Evolutionary conservation across 2,113 vertebrate genomes (phyloP), one percentile per base, ranked within the genome.

Genomic region (Phylloscopus trochilus): DNA sequence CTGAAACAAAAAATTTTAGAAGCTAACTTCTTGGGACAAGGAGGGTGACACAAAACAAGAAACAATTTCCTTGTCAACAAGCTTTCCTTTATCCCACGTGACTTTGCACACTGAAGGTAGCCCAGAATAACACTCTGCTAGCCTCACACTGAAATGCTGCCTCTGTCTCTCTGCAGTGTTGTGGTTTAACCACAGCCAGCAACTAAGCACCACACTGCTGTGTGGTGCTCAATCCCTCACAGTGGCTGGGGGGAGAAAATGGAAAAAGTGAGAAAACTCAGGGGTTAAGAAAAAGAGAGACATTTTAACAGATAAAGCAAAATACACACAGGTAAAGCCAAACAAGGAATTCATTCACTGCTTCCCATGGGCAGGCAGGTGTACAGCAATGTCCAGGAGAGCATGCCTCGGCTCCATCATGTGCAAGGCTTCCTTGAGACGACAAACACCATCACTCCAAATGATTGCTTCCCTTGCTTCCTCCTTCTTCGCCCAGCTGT

Each of bases 381-480:
- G 37, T 43, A 46, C 49, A 83, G n/a, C 49, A 30, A 46, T 41
- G 33, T 41, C 60, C 73, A 59, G 37, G 78, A 75, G 5, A 69
- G 43, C 55, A 31, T 30, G 37, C 11, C 15, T 52, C 31, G 10
- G 16, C 18, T 58, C 56, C 37, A n/a, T 33, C 23, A 33, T 0
- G 0, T 2, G 1, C 39, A 52, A 49, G 11, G 4, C 14, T 52
- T 30, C 28, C 26, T 58, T 52, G 43, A 35, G 35, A 31, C 6
- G 23, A 79, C 26, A 63, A 83, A 58, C 11, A 10, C 12, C 37
- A 47, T 44, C 7, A 26, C 26, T 72, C 11, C 1, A 6, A 68
- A 62, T 0, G 0, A n/a, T n/a, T n/a, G n/a, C n/a, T n/a, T 59
- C 3, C 47, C 11, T 21, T 15, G 4, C 19, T 26, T 28, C 14